phyloP scores from a whole-genome alignment of 2,113 vertebrate genomes.

The Gallinago undulata region DNA sequence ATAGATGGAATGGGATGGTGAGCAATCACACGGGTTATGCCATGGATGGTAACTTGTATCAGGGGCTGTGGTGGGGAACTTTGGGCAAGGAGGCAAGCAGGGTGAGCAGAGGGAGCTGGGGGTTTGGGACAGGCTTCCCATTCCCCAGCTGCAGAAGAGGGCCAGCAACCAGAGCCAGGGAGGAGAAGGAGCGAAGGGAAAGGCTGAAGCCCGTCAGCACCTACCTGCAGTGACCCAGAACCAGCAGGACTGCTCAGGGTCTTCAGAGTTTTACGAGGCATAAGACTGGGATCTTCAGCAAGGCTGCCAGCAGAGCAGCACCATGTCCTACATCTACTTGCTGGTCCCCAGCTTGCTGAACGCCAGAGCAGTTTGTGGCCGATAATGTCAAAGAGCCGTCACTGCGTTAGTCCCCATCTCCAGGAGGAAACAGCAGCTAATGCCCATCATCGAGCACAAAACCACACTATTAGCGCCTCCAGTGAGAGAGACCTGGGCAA shows the following conservation, averaged over 20 bases:
- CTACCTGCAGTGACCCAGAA: not conserved
- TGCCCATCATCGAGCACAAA: accelerated
- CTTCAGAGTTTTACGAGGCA: not conserved
- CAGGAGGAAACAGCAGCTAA: not conserved
- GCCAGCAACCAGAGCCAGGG: not conserved
- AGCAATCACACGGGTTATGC: not conserved
- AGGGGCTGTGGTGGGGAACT: not conserved
- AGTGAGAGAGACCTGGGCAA: not conserved
- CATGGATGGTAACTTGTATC: not conserved
- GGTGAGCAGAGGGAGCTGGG: not conserved
- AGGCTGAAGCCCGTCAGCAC: not conserved
- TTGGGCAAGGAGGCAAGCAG: not conserved
- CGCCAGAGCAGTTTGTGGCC: accelerated
- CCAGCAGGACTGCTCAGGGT: not conserved
- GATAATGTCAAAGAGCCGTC: accelerated
- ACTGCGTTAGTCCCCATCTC: not conserved
- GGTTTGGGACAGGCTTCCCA: not conserved
- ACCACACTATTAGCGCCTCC: accelerated
- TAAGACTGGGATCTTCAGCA: not conserved
- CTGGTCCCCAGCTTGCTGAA: not conserved
- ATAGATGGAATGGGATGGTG: not conserved
- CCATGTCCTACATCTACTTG: not conserved
- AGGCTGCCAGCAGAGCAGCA: not conserved
- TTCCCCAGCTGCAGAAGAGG: not conserved
- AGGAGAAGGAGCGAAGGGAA: not conserved